A percentile compares a stretch with the other conserved stretches of the same genome.
phyloP scores from a whole-genome alignment of 2,888 invertebrate genomes.

The Drosophila phalerata region DNA sequence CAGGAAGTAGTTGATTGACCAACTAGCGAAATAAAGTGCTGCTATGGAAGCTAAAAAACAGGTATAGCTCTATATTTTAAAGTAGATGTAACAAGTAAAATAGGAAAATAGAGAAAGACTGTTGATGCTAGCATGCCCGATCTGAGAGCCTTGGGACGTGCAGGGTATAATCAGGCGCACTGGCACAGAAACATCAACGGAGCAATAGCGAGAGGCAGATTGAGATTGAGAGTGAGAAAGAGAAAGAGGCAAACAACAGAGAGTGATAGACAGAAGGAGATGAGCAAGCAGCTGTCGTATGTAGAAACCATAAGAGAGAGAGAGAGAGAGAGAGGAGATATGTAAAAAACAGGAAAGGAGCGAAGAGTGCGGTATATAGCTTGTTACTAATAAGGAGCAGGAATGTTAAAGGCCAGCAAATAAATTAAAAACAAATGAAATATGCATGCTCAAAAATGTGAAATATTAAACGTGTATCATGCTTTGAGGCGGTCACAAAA shows the following conservation, averaged over 20 bases:
- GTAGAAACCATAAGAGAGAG: neutral
- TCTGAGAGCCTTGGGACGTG: neutral
- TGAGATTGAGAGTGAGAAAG: neutral
- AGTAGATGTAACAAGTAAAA: too few relatives aligned
- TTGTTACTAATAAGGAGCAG: constrained; percentile 22
- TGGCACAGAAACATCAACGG: constrained; percentile 1
- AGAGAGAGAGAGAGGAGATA: neutral
- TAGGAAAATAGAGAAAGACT: neutral
- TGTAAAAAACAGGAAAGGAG: neutral
- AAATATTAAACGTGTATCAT: constrained; percentile 26
- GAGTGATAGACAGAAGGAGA: neutral
- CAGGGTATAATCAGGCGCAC: constrained; percentile 11
- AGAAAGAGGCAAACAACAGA: neutral
- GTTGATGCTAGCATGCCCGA: neutral
- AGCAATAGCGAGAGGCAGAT: too few relatives aligned
- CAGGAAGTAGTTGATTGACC: neutral
- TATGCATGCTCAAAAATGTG: constrained; percentile 32
- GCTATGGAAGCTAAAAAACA: neutral
- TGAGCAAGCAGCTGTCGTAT: neutral
- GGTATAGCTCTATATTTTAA: neutral
- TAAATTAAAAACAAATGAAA: constrained; percentile 54
- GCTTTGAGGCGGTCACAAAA: constrained; percentile 27
- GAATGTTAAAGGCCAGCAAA: constrained; percentile 21
- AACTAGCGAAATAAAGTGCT: neutral
- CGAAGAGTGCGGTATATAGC: neutral